A percentile compares a stretch with the other conserved stretches of the same genome.
These are phyloP conservation scores for Seriola quinqueradiata DNA, from an alignment of 2,113 vertebrate genomes.

Conservation along the genomic window DNA sequence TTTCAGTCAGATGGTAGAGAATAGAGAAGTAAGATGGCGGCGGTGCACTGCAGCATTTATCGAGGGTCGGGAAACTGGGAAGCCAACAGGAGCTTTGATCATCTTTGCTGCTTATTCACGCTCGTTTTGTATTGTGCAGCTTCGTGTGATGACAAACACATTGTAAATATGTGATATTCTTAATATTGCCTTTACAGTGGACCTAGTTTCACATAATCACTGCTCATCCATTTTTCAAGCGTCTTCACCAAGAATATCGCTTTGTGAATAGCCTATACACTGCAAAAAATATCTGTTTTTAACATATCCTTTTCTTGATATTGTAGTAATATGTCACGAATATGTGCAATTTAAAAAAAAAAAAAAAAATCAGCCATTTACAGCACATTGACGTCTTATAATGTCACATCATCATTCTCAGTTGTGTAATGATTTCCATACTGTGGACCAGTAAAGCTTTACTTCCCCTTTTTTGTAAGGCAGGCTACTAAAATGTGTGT, in stretches of 20 bases:
- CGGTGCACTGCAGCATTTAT: constrained; percentile 92
- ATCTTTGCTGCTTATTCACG: constrained; percentile 31
- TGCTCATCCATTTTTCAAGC: constrained; percentile 34
- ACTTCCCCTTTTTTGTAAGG: background rate
- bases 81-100: constrained; percentile 53
- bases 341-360: background rate
- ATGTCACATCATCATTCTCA: background rate
- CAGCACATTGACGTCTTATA: background rate
- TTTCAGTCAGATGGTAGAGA: constrained; percentile 68
- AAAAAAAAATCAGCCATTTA: background rate
- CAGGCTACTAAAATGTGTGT: background rate
- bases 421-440: background rate
- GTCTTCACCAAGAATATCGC: constrained; percentile 11
- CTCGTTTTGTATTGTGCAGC: background rate
- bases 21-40: constrained; percentile 93
- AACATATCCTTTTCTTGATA: background rate
- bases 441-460: background rate
- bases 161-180: accelerated
- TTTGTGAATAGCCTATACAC: constrained; percentile 28
- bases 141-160: background rate
- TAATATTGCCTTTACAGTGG: background rate
- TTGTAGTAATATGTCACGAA: too few relatives aligned
- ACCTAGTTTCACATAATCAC: constrained; percentile 17
- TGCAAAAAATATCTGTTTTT: constrained; percentile 9
- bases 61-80: constrained; percentile 54